Evolutionary conservation across 2,113 vertebrate genomes (phyloP), one percentile per base, ranked within the genome.

Genomic region (Nansenia antarctica): DNA sequence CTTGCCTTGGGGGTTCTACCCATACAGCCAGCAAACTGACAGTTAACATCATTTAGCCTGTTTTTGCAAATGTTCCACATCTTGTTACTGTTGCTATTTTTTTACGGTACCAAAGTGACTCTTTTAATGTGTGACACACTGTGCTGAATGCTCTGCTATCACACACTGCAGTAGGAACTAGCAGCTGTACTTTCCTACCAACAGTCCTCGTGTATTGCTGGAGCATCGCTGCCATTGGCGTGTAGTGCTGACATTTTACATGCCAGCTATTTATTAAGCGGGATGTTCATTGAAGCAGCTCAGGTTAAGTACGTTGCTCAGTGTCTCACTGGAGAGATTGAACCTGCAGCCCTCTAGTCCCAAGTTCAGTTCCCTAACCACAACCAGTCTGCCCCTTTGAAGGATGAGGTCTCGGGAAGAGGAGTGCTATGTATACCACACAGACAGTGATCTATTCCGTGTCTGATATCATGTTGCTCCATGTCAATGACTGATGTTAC

Each of bases 311-410:
- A 89, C 86, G 83, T 84, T 80, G 85, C 85, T 86, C 82, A 74
- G 86, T 86, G 86, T 91, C 84, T 89, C 88, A 84, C 89, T 89
- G 83, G 74, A 86, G 90, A 90, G 90, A 87, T 85, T 90, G 83
- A 91, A 91, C 88, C 82, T 78, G 76, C 76, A 83, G 89, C 86
- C 88, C 85, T 90, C 87, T 88, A 82, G 87, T 87, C 87, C 90
- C 85, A 85, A 90, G 90, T 90, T 89, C 90, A 91, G 85, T 86
- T 90, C 90, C 90, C 89, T 89, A 87, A 91, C 90, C 91, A 86
- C 87, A 91, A 90, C 85, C 87, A 87, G 88, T 87, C 89, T 91
- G 87, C 80, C 86, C 85, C 80, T 80, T 85, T 81, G 85, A 90
- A 89, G 87, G 82, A 91, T 88, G 86, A 88, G 90, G 89, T 86